A percentile compares a stretch with the other conserved stretches of the same genome.
These are phyloP conservation scores for Cataglyphis hispanica DNA, from an alignment of 1,140 invertebrate species.

Conservation along the genomic window DNA sequence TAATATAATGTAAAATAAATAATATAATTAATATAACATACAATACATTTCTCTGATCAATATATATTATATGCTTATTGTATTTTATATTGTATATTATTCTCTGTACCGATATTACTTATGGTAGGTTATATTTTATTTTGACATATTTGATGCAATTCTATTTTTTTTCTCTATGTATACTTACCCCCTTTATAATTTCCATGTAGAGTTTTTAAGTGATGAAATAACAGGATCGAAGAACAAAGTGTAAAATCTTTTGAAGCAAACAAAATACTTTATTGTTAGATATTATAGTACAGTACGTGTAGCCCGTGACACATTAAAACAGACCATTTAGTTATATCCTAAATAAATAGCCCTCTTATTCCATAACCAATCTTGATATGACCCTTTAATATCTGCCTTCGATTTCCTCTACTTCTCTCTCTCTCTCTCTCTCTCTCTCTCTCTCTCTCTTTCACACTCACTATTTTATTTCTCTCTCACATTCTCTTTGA, in stretches of 20 bases:
- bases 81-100: neutral
- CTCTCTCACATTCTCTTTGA: conserved; percentile 67
- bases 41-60: neutral
- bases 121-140: neutral
- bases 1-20: no score
- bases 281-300: conserved; percentile 87
- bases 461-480: conserved; percentile 72
- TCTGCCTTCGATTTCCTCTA: conserved; percentile 18
- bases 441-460: conserved; percentile 71
- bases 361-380: conserved; percentile 85
- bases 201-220: neutral
- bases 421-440: conserved; percentile 71
- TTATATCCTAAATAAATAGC: conserved; percentile 87
- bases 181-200: neutral
- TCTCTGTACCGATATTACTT: neutral
- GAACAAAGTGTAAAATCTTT: conserved; percentile 44
- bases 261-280: conserved; percentile 87
- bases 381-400: conserved; percentile 84
- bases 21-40: neutral
- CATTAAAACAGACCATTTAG: conserved; percentile 87
- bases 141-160: neutral
- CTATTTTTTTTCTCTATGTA: neutral
- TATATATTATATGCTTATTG: neutral
- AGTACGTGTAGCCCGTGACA: conserved; percentile 87
- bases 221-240: neutral